Percentiles rank a stretch among this genome's conserved stretches.
Evolutionary conservation across 2,797 vertebrate genomes (phyloP).

Genomic region (Darevskia mixta): DNA sequence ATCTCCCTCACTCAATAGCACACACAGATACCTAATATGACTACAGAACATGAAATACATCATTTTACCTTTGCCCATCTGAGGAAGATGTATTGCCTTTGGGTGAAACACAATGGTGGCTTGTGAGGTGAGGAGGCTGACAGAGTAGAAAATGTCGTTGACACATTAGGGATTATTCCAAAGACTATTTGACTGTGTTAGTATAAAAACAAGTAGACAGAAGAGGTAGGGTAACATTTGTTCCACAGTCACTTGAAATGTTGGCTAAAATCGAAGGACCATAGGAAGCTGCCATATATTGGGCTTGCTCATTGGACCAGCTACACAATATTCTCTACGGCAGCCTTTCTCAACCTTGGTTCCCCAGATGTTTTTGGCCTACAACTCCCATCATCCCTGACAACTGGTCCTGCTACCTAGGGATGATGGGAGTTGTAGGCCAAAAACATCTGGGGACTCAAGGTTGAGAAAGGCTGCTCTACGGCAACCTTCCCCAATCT

Average conservation of each 20-base stretch:
- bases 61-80: conserved; percentile 2
- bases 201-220: neutral
- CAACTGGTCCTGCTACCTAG: too few species aligned
- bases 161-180: neutral
- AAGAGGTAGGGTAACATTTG: neutral
- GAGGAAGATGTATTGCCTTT: conserved; percentile 15
- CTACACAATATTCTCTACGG: neutral
- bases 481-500: too few species aligned
- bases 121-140: neutral
- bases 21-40: neutral
- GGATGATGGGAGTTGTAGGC: too few species aligned
- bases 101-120: neutral
- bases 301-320: neutral
- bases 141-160: neutral
- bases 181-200: conserved; percentile 19
- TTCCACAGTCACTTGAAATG: neutral
- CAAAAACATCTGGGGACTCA: too few species aligned
- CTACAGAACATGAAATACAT: neutral
- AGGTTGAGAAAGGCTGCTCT: neutral
- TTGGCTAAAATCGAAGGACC: neutral
- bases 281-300: neutral
- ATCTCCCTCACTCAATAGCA: conserved; percentile 22
- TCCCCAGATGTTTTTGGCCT: too few species aligned
- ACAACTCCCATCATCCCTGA: too few species aligned
- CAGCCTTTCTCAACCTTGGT: too few species aligned